Conservation (phyloP, 2,888 invertebrate genomes). For the Pyralis farinalis region DNA sequence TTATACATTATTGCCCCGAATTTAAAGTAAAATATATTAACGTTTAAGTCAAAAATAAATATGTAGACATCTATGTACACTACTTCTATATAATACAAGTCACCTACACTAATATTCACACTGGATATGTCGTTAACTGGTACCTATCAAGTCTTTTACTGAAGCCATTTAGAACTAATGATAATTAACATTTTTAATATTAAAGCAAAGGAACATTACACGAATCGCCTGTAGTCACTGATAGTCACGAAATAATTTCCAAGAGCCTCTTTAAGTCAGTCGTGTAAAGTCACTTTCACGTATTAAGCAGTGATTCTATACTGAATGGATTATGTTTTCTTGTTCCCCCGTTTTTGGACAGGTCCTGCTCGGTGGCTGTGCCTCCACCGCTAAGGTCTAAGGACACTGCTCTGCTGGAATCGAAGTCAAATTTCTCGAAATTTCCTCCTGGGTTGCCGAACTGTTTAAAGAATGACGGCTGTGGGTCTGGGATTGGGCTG, state of each 20-base stretch:
- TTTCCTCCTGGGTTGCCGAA: constrained; percentile 57
- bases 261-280: constrained; percentile 55
- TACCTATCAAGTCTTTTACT: constrained; percentile 66
- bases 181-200: constrained; percentile 43
- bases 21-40: constrained; percentile 30
- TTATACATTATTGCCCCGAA: constrained; percentile 68
- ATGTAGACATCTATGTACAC: constrained; percentile 57
- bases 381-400: constrained; percentile 70
- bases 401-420: constrained; percentile 71
- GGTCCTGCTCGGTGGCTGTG: constrained; percentile 65
- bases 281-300: constrained; percentile 74
- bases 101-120: constrained; percentile 70
- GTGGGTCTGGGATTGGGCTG: constrained; percentile 70
- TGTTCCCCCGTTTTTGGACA: constrained; percentile 77
- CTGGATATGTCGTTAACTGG: constrained; percentile 69
- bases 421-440: constrained; percentile 75
- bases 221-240: constrained; percentile 36
- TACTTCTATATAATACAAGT: constrained; percentile 72
- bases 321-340: constrained; percentile 92
- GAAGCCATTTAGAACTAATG: constrained; percentile 59
- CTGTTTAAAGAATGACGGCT: constrained; percentile 69
- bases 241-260: constrained; percentile 37
- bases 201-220: constrained; percentile 61
- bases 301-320: constrained; percentile 92
- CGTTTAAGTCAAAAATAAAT: constrained; percentile 38